Evolutionary conservation across 1,140 invertebrate species (phyloP), one percentile per base, ranked within the genome.

Genomic region (Physella acuta): DNA sequence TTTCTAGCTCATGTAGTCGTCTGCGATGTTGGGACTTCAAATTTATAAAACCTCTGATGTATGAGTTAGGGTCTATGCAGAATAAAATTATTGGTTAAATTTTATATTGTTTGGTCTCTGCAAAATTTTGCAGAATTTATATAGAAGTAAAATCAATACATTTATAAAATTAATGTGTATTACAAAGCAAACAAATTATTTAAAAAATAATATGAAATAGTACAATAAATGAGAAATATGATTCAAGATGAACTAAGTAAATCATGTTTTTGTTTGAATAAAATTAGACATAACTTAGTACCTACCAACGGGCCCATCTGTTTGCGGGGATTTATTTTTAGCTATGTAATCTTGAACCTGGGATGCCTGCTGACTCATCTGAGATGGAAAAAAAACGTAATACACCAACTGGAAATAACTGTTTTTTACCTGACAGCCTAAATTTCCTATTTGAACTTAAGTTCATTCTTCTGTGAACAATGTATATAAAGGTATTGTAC

Each of bases 51-150:
- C 72, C 74, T 53, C 77, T 71, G 39, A 77, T 69, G 51, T 72
- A 78, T 14, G 75, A 70, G 5, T 79, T 30, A 14, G 82, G 81
- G 60, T 84, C 82, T 79, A 68, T n/a, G n/a, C n/a, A n/a, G n/a
- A n/a, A n/a, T 49, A 49, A 49, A n/a, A n/a, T 49, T 49, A 11
- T n/a, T n/a, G 11, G 44, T 49, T 49, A 11, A 49, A n/a, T 14
- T 11, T 49, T 11, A 49, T 49, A 49, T 14, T n/a, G 11, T 11
- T 11, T 49, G 11, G 44, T 49, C 44, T 49, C 11, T 11, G 44
- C n/a, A 49, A 49, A n/a, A 14, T 49, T n/a, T 49, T 49, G n/a
- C n/a, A n/a, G n/a, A n/a, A n/a, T n/a, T n/a, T n/a, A n/a, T n/a
- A n/a, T n/a, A 44, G 39, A 11, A 44, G 39, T 44, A 11, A 11